Percentiles rank a stretch among this genome's conserved stretches.
These are phyloP conservation scores for Nemotelus nigrinus DNA, from an alignment of 2,888 invertebrate genomes.

Conservation along the genomic window DNA sequence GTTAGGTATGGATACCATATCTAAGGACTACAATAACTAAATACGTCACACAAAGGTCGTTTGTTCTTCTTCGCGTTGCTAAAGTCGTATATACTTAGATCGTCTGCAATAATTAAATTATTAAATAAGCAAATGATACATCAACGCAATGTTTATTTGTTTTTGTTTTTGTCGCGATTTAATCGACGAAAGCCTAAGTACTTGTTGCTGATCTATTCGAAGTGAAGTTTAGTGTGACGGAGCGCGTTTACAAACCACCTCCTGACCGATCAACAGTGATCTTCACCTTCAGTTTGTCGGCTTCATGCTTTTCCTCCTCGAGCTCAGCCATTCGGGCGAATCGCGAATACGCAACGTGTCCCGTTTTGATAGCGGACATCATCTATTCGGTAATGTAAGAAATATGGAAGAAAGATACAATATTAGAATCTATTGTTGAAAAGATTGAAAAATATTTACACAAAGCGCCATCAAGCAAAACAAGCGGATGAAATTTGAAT, in stretches of 20 bases:
- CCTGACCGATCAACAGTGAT: constrained; percentile 94
- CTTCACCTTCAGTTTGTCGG: constrained; percentile 78
- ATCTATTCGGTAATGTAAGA: constrained; percentile 70
- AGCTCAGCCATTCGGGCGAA: constrained; percentile 95
- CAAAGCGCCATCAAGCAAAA: constrained; percentile 10
- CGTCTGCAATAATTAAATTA: too few relatives aligned
- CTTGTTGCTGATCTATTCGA: constrained; percentile 7
- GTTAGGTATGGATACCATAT: constrained; percentile 28
- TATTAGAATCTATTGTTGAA: neutral
- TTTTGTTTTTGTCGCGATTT: too few relatives aligned
- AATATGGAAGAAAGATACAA: neutral
- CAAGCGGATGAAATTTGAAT: constrained; percentile 24
- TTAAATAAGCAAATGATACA: too few relatives aligned
- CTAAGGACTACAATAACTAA: neutral
- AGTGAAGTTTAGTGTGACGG: neutral
- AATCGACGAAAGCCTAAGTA: neutral
- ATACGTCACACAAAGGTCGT: neutral
- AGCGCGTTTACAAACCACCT: constrained; percentile 81
- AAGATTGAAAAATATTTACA: neutral
- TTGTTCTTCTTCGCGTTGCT: too few relatives aligned
- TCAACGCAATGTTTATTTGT: too few relatives aligned
- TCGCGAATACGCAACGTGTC: constrained; percentile 93
- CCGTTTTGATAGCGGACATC: constrained; percentile 98
- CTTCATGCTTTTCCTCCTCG: constrained; percentile 85
- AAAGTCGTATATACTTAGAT: too few relatives aligned